These are phyloP conservation scores for Chamaetylas fuelleborni DNA, from an alignment of 2,113 vertebrate species.

Conservation along the genomic window DNA sequence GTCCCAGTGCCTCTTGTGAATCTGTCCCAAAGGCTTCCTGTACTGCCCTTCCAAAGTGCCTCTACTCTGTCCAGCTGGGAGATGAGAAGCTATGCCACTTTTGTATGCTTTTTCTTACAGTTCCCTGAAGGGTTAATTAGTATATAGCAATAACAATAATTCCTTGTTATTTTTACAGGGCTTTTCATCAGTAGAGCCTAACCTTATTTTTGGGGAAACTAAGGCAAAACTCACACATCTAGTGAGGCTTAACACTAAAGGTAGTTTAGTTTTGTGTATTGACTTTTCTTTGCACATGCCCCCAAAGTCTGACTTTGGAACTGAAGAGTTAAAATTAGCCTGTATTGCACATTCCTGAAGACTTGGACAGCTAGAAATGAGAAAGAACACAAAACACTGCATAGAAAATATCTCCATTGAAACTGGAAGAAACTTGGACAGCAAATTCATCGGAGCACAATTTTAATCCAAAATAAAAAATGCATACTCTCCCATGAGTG, in stretches of 20 bases:
- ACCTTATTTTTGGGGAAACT: not conserved
- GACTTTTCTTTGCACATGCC: not conserved
- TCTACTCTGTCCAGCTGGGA: not conserved
- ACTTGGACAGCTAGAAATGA: not conserved
- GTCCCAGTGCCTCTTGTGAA: not conserved
- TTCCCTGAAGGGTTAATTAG: slow-evolving; percentile 36
- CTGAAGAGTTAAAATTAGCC: not conserved
- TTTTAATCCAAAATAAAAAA: not conserved
- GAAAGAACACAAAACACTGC: not conserved
- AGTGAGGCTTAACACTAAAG: not conserved
- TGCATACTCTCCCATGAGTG: not conserved
- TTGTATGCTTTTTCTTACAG: not conserved
- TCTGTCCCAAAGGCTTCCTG: not conserved
- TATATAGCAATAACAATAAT: not conserved
- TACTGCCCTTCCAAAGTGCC: not conserved
- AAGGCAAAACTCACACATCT: not conserved
- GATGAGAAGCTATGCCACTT: not conserved
- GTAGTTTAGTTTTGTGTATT: not conserved
- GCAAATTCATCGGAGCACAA: not conserved
- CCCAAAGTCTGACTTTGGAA: not conserved
- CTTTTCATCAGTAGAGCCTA: not conserved
- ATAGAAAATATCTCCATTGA: not conserved
- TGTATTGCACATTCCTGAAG: not conserved
- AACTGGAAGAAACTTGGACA: not conserved
- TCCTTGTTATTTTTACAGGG: not conserved